Percentiles rank a stretch among this genome's conserved stretches.
Evolutionary conservation across 2,888 invertebrate genomes (phyloP).

Genomic region (Agrilus cyanescens): DNA sequence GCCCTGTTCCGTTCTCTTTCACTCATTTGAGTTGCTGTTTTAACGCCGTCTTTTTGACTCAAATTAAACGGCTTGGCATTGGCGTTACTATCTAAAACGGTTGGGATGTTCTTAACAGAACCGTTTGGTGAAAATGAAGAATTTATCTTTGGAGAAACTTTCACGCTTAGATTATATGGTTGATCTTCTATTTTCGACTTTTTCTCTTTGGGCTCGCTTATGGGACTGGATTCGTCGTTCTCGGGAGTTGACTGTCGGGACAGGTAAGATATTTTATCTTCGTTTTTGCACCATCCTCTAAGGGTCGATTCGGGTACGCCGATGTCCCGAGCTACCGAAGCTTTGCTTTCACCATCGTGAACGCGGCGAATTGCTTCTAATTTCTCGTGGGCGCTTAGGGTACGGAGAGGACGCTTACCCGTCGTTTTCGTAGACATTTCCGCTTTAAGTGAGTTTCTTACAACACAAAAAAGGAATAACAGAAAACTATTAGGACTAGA

Average conservation of each 20-base stretch:
- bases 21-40: conserved; percentile 12
- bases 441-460: too few species aligned
- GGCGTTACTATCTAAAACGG: neutral
- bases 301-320: conserved; percentile 79
- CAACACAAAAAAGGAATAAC: too few species aligned
- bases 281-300: conserved; percentile 81
- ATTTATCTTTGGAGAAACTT: conserved; percentile 5
- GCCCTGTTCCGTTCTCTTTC: conserved; percentile 33
- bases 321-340: conserved; percentile 74
- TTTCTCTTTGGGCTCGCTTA: conserved; percentile 13
- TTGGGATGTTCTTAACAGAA: too few species aligned
- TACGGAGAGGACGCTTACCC: conserved; percentile 65
- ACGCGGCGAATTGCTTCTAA: conserved; percentile 71
- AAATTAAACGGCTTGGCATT: conserved; percentile 14
- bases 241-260: conserved; percentile 61
- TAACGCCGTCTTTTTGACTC: conserved; percentile 11
- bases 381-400: conserved; percentile 66
- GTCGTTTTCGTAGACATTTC: conserved; percentile 55
- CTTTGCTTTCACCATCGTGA: conserved; percentile 75
- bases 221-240: conserved; percentile 42
- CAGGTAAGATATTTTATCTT: conserved; percentile 61
- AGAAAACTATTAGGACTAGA: too few species aligned
- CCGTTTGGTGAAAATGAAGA: too few species aligned
- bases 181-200: conserved; percentile 24
- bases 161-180: conserved; percentile 28